Conservation (phyloP, 2,113 vertebrate species). For the Setophaga coronata region DNA sequence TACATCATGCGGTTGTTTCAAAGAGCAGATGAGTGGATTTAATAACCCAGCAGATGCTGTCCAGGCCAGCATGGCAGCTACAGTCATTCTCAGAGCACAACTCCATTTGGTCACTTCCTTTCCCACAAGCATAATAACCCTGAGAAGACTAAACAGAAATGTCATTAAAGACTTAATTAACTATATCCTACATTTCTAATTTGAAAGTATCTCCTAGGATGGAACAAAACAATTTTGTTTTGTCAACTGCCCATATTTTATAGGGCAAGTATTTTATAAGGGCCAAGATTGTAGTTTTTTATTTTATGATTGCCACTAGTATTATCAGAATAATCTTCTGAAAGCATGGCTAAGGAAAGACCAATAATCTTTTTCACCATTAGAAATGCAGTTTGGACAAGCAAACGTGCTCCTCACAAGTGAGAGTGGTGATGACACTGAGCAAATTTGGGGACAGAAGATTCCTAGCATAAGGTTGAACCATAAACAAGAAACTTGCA, state of each 20-base stretch:
- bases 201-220: background rate
- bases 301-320: background rate
- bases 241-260: background rate
- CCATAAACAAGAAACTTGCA: background rate
- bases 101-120: background rate
- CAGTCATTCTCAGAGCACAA: background rate
- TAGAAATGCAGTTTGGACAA: background rate
- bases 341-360: background rate
- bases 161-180: background rate
- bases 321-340: background rate
- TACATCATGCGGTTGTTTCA: background rate
- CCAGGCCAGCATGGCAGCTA: background rate
- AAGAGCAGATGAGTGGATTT: background rate
- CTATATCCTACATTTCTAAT: background rate
- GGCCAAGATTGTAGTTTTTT: background rate
- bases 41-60: background rate
- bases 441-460: background rate
- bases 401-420: background rate
- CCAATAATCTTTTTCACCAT: background rate
- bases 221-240: background rate
- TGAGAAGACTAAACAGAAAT: background rate
- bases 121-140: background rate
- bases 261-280: background rate
- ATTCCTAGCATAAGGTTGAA: background rate
- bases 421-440: background rate